These are phyloP conservation scores for Macquaria australasica DNA, from an alignment of 2,113 vertebrate genomes.

Conservation along the genomic window DNA sequence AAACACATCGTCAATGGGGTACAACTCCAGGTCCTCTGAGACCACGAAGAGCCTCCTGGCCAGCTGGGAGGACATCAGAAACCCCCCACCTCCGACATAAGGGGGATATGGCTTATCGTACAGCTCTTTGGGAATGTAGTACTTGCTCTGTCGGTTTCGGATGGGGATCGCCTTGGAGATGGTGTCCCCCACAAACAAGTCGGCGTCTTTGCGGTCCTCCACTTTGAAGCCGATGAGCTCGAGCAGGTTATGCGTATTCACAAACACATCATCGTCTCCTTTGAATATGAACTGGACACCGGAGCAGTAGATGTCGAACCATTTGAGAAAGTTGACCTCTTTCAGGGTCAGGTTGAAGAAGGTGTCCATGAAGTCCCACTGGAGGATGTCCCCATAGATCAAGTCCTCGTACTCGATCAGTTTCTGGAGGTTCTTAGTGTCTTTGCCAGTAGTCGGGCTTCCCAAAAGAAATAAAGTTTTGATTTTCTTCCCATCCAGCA, in stretches of 20 bases:
- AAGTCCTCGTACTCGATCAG: slow-evolving; percentile 86
- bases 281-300: slow-evolving; percentile 86
- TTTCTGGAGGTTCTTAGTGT: slow-evolving; percentile 84
- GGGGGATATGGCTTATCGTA: slow-evolving; percentile 84
- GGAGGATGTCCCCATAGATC: slow-evolving; percentile 87
- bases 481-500: slow-evolving; percentile 75
- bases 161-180: slow-evolving; percentile 87
- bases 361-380: slow-evolving; percentile 90
- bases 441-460: slow-evolving; percentile 81
- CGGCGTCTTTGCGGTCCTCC: slow-evolving; percentile 63
- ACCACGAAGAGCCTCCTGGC: slow-evolving; percentile 74
- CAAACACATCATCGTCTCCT: slow-evolving; percentile 90
- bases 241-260: slow-evolving; percentile 87
- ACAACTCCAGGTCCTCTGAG: slow-evolving; percentile 83
- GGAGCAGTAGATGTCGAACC: slow-evolving; percentile 85
- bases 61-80: slow-evolving; percentile 84
- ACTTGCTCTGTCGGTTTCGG: slow-evolving; percentile 87
- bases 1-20: slow-evolving; percentile 92
- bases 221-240: slow-evolving; percentile 80
- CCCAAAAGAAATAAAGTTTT: slow-evolving; percentile 85
- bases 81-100: slow-evolving; percentile 88
- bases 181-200: slow-evolving; percentile 88
- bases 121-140: slow-evolving; percentile 87
- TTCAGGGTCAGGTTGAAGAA: slow-evolving; percentile 88
- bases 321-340: slow-evolving; percentile 88